Percentiles rank a stretch among this genome's conserved stretches.
These are phyloP conservation scores for Caenorhabditis brenneri DNA, from an alignment of 1,140 invertebrate genomes.

Conservation along the genomic window DNA sequence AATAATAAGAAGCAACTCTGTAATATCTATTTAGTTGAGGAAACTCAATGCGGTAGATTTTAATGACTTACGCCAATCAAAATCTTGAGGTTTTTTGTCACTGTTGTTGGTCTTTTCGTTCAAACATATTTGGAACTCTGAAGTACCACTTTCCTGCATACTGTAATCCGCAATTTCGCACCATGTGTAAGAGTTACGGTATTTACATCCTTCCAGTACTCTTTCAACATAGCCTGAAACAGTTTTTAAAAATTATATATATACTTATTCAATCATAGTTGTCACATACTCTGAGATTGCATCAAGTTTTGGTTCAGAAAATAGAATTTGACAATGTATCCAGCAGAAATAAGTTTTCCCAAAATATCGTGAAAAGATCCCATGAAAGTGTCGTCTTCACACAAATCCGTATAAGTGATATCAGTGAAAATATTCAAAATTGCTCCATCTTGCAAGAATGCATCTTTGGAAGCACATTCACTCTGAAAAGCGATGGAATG, in stretches of 20 bases:
- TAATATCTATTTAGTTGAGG: not conserved
- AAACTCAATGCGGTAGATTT: not conserved
- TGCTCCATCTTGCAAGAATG: not conserved
- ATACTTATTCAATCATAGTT: not conserved
- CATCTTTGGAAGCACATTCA: not conserved
- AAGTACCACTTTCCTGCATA: too few species aligned
- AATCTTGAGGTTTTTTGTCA: too few species aligned
- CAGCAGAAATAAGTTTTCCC: not conserved
- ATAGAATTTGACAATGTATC: constrained; percentile 5
- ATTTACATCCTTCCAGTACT: not conserved
- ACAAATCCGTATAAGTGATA: not conserved
- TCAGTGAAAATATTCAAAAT: constrained; percentile 27
- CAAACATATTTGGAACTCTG: not conserved
- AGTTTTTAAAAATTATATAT: too few species aligned
- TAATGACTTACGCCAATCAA: not conserved
- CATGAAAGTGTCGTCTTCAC: not conserved
- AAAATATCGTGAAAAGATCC: not conserved
- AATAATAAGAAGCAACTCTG: constrained; percentile 14
- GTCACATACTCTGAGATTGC: not conserved
- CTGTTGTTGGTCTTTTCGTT: not conserved
- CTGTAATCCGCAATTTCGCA: not conserved
- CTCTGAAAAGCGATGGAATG: not conserved
- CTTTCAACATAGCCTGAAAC: not conserved
- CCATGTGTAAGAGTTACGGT: not conserved
- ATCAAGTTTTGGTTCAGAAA: not conserved